Evolutionary conservation across 2,888 invertebrate genomes (phyloP), one percentile per base, ranked within the genome.

Genomic region (Therioaphis trifolii): DNA sequence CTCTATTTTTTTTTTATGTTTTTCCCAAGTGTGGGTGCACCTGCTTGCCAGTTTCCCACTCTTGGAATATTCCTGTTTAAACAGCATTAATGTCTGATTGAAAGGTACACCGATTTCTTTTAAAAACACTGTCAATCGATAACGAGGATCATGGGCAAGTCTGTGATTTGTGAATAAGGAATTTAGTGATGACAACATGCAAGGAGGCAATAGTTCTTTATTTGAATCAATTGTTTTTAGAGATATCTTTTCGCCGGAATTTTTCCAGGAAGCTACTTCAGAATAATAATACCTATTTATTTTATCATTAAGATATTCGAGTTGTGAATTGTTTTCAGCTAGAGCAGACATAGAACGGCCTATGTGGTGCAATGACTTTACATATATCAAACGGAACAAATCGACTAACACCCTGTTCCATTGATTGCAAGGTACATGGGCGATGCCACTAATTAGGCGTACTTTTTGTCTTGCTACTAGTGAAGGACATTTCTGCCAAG

Each of bases 51-150:
- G 89, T 2, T 85, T 84, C 85, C 88, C 87, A 66, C 89, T 88
- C 86, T 91, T 90, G 2, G 90, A 90, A 88, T 94, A 94, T 87
- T 93, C 92, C 27, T 87, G 86, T 87, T 90, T 90, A 93, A 94
- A 94, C 88, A 93, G 92, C 35, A 89, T 88, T 66, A 93, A 87
- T 14, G 93, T 91, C 87, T 93, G 92, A 84, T 91, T 89, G 40
- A 93, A 87, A 4, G 92, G 90, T 90, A 94, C 90, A 0, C 94
- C 94, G 87, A 92, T 91, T 86, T 93, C 93, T 89, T 94, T 94
- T 75, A 94, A 88, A 88, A 92, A 94, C 35, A 94, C 89, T 85
- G 92, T 93, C 86, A 92, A 93, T 86, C 92, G 90, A 86, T 93
- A 93, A 86, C 92, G 89, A 46, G 90, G 91, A 85, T 91, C 89